phyloP scores from a whole-genome alignment of 2,113 vertebrate species.

The Ictidomys tridecemlineatus region DNA sequence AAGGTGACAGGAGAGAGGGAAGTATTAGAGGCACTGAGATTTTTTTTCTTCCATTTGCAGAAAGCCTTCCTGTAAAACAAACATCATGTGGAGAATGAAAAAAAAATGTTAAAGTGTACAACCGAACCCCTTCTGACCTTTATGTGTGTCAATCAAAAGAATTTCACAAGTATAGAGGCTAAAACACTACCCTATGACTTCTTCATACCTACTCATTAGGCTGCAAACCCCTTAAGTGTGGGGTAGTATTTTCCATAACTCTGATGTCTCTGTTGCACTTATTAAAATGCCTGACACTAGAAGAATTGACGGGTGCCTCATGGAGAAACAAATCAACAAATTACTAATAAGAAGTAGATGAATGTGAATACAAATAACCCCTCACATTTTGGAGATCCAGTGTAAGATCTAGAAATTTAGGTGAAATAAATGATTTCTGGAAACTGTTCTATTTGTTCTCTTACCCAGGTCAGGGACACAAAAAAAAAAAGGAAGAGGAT shows the following conservation, averaged over 20 bases:
- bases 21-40: slow-evolving; percentile 33
- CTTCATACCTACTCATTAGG: background rate
- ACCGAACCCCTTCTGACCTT: slow-evolving; percentile 12
- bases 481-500: background rate
- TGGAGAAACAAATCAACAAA: background rate
- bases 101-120: background rate
- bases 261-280: background rate
- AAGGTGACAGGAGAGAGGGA: slow-evolving; percentile 68
- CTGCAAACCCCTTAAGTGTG: background rate
- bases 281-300: background rate
- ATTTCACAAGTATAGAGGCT: slow-evolving; percentile 10
- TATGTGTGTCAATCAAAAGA: slow-evolving; percentile 1
- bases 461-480: background rate
- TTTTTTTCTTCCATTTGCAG: slow-evolving; percentile 53
- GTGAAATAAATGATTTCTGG: background rate
- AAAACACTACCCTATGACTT: background rate
- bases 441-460: background rate
- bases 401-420: background rate
- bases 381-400: background rate
- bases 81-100: background rate
- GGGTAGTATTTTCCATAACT: background rate
- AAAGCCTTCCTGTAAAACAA: slow-evolving; percentile 67
- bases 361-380: background rate
- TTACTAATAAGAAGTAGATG: background rate
- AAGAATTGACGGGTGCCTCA: background rate